These are phyloP conservation scores for Chloroclysta siterata DNA, from an alignment of 2,888 invertebrate genomes.

Conservation along the genomic window DNA sequence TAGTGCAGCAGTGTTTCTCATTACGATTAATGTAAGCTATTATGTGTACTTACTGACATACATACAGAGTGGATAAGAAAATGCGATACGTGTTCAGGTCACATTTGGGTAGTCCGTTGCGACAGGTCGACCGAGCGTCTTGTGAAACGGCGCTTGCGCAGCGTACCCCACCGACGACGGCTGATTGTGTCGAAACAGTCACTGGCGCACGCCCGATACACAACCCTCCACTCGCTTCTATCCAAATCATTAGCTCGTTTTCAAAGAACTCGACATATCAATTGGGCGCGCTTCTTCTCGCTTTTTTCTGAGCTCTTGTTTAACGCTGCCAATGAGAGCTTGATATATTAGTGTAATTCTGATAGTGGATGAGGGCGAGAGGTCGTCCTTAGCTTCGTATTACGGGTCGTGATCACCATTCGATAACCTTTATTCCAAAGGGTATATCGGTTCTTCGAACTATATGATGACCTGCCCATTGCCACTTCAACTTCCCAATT, in stretches of 20 bases:
- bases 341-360: no score
- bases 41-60: constrained; percentile 32
- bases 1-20: constrained; percentile 9
- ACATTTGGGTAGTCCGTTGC: constrained; percentile 83
- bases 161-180: constrained; percentile 70
- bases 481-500: no score
- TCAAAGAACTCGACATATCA: background rate
- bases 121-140: constrained; percentile 81
- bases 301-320: background rate
- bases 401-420: no score
- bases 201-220: constrained; percentile 64
- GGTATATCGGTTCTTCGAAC: no score
- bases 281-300: background rate
- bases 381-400: no score
- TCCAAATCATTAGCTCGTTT: constrained; percentile 9
- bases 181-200: constrained; percentile 77
- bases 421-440: no score
- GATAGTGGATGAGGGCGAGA: no score
- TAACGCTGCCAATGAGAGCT: no score
- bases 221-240: constrained; percentile 54
- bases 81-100: constrained; percentile 81
- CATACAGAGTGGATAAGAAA: constrained; percentile 63
- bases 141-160: constrained; percentile 83
- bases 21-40: constrained; percentile 22
- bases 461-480: no score